A percentile compares a stretch with the other conserved stretches of the same genome.
These are phyloP conservation scores for Perognathus longimembris DNA, from an alignment of 2,113 vertebrate species.

Conservation along the genomic window DNA sequence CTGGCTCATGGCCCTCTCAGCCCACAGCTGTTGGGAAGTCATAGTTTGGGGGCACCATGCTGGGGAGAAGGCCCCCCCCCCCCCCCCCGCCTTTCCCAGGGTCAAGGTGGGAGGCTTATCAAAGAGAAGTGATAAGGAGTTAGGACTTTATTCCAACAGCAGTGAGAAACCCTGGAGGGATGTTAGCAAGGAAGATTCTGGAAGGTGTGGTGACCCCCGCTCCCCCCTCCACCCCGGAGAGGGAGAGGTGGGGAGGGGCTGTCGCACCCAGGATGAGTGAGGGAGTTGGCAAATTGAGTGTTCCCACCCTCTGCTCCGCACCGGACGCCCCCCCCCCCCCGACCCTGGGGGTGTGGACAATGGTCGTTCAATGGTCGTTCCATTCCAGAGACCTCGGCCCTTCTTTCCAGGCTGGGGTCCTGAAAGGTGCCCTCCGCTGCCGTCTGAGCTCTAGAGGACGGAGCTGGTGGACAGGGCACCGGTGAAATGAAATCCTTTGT, in stretches of 20 bases:
- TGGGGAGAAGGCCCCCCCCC: no score
- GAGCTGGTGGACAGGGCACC: not conserved
- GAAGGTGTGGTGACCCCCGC: not conserved
- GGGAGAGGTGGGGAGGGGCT: no score
- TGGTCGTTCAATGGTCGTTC: not conserved
- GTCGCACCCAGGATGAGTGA: not conserved
- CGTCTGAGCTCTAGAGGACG: not conserved
- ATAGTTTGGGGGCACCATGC: not conserved
- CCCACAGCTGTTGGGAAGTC: not conserved
- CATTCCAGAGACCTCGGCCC: not conserved
- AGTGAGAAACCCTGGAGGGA: not conserved
- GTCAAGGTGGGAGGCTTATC: not conserved
- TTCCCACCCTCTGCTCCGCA: no score
- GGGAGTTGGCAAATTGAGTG: no score
- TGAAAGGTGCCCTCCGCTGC: not conserved
- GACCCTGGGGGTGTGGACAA: not conserved
- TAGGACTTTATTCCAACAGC: not conserved
- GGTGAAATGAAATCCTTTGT: not conserved
- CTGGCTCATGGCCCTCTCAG: accelerated
- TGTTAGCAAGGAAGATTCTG: not conserved
- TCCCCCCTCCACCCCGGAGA: not conserved
- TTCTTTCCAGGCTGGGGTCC: not conserved
- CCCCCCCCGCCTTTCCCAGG: not conserved
- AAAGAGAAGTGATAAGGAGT: not conserved
- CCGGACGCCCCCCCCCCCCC: not conserved